Percentiles rank a stretch among this genome's conserved stretches.
phyloP scores from a whole-genome alignment of 2,113 vertebrate species.

The Tringa solitaria region DNA sequence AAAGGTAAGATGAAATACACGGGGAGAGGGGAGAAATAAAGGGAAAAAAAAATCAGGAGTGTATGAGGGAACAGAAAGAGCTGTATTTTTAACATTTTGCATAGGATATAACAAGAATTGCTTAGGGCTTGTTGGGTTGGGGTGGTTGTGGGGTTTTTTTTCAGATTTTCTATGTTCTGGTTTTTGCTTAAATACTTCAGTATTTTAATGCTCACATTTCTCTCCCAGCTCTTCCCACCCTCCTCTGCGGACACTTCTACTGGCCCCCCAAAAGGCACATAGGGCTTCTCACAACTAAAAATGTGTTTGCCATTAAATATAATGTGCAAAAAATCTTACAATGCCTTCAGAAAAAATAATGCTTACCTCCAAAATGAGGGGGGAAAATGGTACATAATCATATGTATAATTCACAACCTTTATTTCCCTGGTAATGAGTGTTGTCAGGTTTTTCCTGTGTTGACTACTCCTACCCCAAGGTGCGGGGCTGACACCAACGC shows the following conservation, averaged over 20 bases:
- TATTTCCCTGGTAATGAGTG: not conserved
- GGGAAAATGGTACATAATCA: constrained; percentile 37
- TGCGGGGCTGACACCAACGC: not conserved
- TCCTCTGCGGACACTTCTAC: not conserved
- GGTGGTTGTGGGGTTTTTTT: not conserved
- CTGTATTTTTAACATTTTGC: not conserved
- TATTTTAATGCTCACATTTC: not conserved
- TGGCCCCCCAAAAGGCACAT: not conserved
- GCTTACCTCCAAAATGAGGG: not conserved
- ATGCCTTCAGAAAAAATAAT: constrained; percentile 32
- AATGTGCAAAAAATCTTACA: constrained; percentile 26
- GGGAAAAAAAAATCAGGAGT: not conserved
- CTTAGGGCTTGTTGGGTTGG: not conserved
- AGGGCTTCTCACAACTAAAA: not conserved
- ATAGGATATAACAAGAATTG: not conserved
- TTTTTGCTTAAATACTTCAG: not conserved
- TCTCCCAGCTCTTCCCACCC: not conserved
- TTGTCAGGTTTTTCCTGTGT: not conserved
- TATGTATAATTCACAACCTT: constrained; percentile 3
- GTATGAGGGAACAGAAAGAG: not conserved
- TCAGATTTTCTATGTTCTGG: not conserved
- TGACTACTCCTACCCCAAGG: not conserved
- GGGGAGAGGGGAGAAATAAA: not conserved
- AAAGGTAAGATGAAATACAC: constrained; percentile 26
- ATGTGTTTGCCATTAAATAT: constrained; percentile 48